These are phyloP conservation scores for Pristiophorus japonicus DNA, from an alignment of 2,113 vertebrate genomes.

Conservation along the genomic window DNA sequence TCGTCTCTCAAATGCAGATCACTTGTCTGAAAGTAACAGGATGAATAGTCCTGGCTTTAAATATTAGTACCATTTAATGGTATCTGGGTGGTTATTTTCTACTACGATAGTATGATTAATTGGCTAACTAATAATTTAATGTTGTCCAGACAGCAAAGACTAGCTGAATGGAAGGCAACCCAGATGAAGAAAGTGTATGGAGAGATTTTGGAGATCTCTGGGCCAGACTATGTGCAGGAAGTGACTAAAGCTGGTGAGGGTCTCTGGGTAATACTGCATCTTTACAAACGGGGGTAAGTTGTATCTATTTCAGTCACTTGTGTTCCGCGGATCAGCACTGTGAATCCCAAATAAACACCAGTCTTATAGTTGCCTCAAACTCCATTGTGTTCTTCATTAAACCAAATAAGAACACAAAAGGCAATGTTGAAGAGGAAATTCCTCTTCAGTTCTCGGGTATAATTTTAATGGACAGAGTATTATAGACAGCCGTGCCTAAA, in stretches of 20 bases:
- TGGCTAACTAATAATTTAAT: background rate
- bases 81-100: background rate
- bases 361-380: background rate
- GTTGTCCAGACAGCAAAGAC: slow-evolving; percentile 69
- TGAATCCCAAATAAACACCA: background rate
- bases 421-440: background rate
- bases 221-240: slow-evolving; percentile 89
- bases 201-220: slow-evolving; percentile 81
- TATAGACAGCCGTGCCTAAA: background rate
- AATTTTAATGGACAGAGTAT: background rate
- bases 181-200: slow-evolving; percentile 80
- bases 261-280: slow-evolving; percentile 89
- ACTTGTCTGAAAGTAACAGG: background rate
- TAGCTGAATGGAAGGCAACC: slow-evolving; percentile 84
- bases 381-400: background rate
- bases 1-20: background rate
- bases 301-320: background rate
- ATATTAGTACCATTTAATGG: background rate
- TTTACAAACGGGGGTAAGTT: slow-evolving; percentile 91
- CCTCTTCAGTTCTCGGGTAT: background rate
- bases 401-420: background rate
- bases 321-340: background rate
- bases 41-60: background rate
- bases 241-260: slow-evolving; percentile 82
- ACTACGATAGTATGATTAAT: background rate